These are phyloP conservation scores for Belonocnema kinseyi DNA, from an alignment of 1,140 invertebrate genomes.

Conservation along the genomic window DNA sequence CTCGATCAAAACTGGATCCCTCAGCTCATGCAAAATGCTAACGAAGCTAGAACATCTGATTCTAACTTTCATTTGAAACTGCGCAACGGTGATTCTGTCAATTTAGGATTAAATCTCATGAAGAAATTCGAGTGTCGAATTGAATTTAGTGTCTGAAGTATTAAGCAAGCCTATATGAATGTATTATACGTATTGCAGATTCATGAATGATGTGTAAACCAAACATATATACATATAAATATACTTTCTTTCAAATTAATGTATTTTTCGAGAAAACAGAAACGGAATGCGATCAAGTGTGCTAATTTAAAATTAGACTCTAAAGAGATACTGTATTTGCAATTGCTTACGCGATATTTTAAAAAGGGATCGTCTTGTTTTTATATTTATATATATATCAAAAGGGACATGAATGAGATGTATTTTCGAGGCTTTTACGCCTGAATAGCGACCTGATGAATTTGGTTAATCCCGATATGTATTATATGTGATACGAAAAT, in stretches of 20 bases:
- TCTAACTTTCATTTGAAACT: too few species aligned
- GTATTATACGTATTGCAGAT: slow-evolving; percentile 44
- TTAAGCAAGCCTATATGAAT: slow-evolving; percentile 44
- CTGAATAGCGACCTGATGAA: neutral
- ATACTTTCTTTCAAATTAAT: slow-evolving; percentile 60
- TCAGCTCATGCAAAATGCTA: neutral
- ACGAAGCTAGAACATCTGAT: neutral
- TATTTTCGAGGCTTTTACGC: neutral
- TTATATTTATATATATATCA: neutral
- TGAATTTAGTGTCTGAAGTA: slow-evolving; percentile 36
- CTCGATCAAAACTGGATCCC: neutral
- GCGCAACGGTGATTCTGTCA: neutral
- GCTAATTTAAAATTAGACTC: slow-evolving; percentile 18
- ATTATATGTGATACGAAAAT: slow-evolving; percentile 37
- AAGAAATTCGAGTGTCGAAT: slow-evolving; percentile 2
- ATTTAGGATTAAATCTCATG: neutral
- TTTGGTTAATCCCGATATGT: slow-evolving; percentile 22
- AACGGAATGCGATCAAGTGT: slow-evolving; percentile 22
- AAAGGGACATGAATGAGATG: neutral
- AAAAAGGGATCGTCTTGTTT: slow-evolving; percentile 19
- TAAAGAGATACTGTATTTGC: slow-evolving; percentile 14
- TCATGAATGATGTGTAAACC: slow-evolving; percentile 28
- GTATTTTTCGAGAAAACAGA: slow-evolving; percentile 68
- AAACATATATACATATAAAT: slow-evolving; percentile 42
- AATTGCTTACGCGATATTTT: neutral